phyloP scores from a whole-genome alignment of 2,797 vertebrate species.

The Alectoris magna region DNA sequence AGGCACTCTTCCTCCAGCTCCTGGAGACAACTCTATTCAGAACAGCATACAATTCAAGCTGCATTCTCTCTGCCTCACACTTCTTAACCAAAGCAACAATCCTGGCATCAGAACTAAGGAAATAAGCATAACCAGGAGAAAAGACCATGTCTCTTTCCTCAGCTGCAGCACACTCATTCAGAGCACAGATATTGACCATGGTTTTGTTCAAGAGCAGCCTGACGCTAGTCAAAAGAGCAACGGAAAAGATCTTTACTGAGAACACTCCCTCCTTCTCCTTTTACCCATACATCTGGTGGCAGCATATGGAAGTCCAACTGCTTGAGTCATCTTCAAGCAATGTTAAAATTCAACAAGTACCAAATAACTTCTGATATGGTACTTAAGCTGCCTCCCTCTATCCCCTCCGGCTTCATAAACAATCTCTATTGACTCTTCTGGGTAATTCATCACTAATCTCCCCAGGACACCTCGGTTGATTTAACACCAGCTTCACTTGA shows the following conservation, averaged over 20 bases:
- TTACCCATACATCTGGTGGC: background rate
- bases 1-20: constrained; percentile 15
- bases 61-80: background rate
- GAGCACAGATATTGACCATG: background rate
- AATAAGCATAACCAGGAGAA: constrained; percentile 15
- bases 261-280: background rate
- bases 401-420: constrained; percentile 65
- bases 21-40: constrained; percentile 5
- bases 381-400: constrained; percentile 40
- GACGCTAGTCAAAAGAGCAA: background rate
- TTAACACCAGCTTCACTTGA: constrained; percentile 67
- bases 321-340: constrained; percentile 61
- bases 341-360: constrained; percentile 55
- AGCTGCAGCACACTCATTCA: background rate
- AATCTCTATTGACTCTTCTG: constrained; percentile 68
- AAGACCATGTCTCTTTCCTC: background rate
- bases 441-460: constrained; percentile 67
- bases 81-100: background rate
- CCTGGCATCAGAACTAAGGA: background rate
- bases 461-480: constrained; percentile 68
- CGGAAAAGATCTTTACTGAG: background rate
- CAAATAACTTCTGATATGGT: constrained; percentile 68
- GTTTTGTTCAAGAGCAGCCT: background rate
- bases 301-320: constrained; percentile 41
- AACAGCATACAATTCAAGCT: background rate